Evolutionary conservation across 1,140 invertebrate genomes (phyloP).

Genomic region (Leucophenga varia): DNA sequence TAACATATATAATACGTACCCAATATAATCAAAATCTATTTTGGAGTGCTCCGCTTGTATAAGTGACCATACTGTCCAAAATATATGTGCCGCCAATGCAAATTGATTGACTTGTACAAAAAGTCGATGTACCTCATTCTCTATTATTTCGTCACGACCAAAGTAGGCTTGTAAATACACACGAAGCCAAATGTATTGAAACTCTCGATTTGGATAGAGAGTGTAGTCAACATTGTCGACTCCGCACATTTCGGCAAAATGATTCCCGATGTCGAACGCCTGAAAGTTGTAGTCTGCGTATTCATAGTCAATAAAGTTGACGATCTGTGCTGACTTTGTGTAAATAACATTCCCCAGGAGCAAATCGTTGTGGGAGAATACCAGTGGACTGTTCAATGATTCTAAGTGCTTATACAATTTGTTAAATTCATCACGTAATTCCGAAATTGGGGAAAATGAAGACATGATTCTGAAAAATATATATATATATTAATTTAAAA

Average conservation of each 20-base stretch:
- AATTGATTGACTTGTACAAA: constrained; percentile 81
- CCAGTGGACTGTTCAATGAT: constrained; percentile 74
- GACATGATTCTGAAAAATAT: constrained; percentile 68
- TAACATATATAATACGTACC: constrained; percentile 62
- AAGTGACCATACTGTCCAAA: constrained; percentile 92
- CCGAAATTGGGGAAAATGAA: constrained; percentile 66
- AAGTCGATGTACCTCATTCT: constrained; percentile 67
- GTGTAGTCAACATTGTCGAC: constrained; percentile 74
- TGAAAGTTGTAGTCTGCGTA: constrained; percentile 94
- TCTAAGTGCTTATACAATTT: constrained; percentile 68
- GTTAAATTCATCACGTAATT: constrained; percentile 70
- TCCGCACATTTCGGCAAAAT: constrained; percentile 98
- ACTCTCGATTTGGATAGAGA: constrained; percentile 76
- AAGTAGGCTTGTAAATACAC: constrained; percentile 72
- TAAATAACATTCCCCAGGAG: constrained; percentile 92
- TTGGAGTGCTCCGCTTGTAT: constrained; percentile 87
- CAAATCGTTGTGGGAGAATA: constrained; percentile 98
- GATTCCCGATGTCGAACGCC: constrained; percentile 96
- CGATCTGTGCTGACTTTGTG: constrained; percentile 67
- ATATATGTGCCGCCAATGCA: constrained; percentile 78
- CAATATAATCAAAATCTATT: constrained; percentile 93
- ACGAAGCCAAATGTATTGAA: constrained; percentile 81
- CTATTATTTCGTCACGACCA: constrained; percentile 55
- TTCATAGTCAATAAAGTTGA: constrained; percentile 97
- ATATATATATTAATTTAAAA: no score